Conservation (phyloP, 2,113 vertebrate genomes). For the Cynoglossus semilaevis region DNA sequence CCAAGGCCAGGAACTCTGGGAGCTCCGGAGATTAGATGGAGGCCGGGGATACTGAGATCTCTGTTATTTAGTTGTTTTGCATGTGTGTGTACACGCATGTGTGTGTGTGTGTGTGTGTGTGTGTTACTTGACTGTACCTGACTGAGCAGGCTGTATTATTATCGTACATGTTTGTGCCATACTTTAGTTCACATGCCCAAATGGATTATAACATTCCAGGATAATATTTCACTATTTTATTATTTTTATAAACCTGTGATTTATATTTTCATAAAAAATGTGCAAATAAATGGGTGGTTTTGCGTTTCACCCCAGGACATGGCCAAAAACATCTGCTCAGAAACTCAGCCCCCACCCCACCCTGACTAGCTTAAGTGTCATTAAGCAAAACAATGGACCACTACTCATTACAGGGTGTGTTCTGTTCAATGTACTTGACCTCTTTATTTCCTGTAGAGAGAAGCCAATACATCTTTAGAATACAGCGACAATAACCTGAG, state of each 20-base stretch:
- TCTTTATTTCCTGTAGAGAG: slow-evolving; percentile 18
- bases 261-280: no score
- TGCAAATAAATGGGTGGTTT: no score
- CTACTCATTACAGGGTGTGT: slow-evolving; percentile 1
- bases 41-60: slow-evolving; percentile 22
- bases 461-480: slow-evolving; percentile 28
- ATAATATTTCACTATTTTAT: slow-evolving; percentile 27
- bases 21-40: slow-evolving; percentile 59
- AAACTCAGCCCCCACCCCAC: neutral
- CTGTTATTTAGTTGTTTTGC: slow-evolving; percentile 4
- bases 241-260: no score
- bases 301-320: no score
- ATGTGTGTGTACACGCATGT: slow-evolving; percentile 7
- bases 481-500: slow-evolving; percentile 11
- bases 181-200: slow-evolving; percentile 32
- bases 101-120: slow-evolving; percentile 43
- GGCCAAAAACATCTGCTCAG: neutral
- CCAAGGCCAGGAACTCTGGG: slow-evolving; percentile 56
- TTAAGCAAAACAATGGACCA: slow-evolving; percentile 45
- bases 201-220: slow-evolving; percentile 13
- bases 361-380: slow-evolving; percentile 32
- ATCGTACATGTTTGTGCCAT: no score
- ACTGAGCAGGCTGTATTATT: slow-evolving; percentile 43
- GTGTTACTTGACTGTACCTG: no score
- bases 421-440: slow-evolving; percentile 36